Evolutionary conservation across 2,888 invertebrate species (phyloP), one percentile per base, ranked within the genome.

Genomic region (Nymphalis c-album): DNA sequence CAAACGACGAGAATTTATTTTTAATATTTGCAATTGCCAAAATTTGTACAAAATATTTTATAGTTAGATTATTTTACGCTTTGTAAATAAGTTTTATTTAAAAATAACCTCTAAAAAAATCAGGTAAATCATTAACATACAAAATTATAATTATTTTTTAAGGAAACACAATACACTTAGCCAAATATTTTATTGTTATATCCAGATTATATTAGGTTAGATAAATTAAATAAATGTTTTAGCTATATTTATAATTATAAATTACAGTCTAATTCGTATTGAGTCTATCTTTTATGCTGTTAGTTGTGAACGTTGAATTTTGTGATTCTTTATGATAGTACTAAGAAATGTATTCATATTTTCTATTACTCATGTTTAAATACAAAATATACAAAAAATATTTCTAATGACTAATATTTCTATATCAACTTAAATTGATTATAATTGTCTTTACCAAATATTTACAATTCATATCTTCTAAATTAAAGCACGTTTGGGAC

Each of bases 311-410:
- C 85, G 85, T 90, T 85, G 75, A 85, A 40, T 83, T 88, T 88
- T 90, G 88, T 91, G 88, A 91, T 88, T 84, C 71, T 79, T 84
- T 81, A 84, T 81, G 83, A 74, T 90, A 90, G 81, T 80, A 75
- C 58, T 90, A 91, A 90, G 87, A 87, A 90, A 88, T 87, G 82
- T 88, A 91, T 86, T 87, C 82, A 90, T 90, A 91, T 91, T 91
- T 91, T 91, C 87, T 88, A 90, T 86, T 86, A 88, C 83, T 82
- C 81, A 75, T 85, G 85, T 86, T 85, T 85, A 80, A 88, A 85
- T 85, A 85, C 83, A 86, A 67, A 67, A 70, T 71, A 71, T 71
- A 71, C 65, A 71, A 82, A 83, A 83, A 85, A 84, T 83, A 84
- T 86, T 85, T 85, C 84, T 85, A 74, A 70, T 50, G 65, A 72